Evolutionary conservation across 2,113 vertebrate genomes (phyloP).

Genomic region (Clarias gariepinus): DNA sequence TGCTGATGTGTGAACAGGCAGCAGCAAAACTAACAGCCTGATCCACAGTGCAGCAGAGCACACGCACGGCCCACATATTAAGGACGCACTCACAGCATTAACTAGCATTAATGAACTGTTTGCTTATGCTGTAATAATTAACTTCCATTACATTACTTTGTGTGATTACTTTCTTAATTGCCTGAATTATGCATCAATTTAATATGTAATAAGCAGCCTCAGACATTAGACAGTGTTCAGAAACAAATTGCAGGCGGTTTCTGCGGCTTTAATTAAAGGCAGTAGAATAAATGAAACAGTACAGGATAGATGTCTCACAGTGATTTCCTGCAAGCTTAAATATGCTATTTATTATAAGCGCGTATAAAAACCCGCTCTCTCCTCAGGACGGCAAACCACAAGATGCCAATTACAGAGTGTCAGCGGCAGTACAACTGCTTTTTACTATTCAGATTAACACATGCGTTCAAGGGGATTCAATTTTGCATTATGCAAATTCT

Average conservation of each 20-base stretch:
- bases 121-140: slow-evolving; percentile 99
- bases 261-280: slow-evolving; percentile 99
- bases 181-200: slow-evolving; percentile 99
- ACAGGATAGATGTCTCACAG: slow-evolving; percentile 95
- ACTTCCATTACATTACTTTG: slow-evolving; percentile 99
- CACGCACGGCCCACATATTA: slow-evolving; percentile 94
- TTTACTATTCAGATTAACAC: slow-evolving; percentile 75
- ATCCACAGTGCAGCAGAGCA: slow-evolving; percentile 79
- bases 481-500: slow-evolving; percentile 79
- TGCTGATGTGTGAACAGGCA: slow-evolving; percentile 77
- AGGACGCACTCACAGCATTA: slow-evolving; percentile 97
- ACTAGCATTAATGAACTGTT: slow-evolving; percentile 99
- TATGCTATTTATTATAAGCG: slow-evolving; percentile 99
- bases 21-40: slow-evolving; percentile 56
- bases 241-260: slow-evolving; percentile 98
- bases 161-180: slow-evolving; percentile 99
- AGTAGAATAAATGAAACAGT: slow-evolving; percentile 99
- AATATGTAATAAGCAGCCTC: slow-evolving; percentile 99
- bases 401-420: slow-evolving; percentile 80
- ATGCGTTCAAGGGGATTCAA: slow-evolving; percentile 76
- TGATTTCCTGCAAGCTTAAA: slow-evolving; percentile 99
- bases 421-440: slow-evolving; percentile 74
- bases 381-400: slow-evolving; percentile 94
- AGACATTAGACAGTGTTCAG: slow-evolving; percentile 99
- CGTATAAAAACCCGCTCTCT: slow-evolving; percentile 90